Evolutionary conservation across 2,113 vertebrate genomes (phyloP).

Genomic region (Pelobates fuscus): DNA sequence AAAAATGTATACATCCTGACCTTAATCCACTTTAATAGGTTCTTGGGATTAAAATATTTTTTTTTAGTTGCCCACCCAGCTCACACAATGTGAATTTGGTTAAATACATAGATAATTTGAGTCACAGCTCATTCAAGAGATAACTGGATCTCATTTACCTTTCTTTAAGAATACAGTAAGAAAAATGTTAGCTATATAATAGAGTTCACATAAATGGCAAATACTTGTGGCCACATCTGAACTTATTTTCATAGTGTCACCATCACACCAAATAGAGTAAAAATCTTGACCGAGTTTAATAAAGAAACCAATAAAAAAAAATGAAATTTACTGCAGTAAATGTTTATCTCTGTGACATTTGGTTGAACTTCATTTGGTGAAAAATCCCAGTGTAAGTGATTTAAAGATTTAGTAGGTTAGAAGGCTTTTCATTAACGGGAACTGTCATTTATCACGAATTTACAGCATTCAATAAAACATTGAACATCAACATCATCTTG

Average conservation of each 20-base stretch:
- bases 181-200: background rate
- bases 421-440: conserved; percentile 6
- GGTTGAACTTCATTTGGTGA: background rate
- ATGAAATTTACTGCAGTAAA: conserved; percentile 11
- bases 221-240: background rate
- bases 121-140: no score
- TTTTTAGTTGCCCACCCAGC: no score
- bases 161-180: background rate
- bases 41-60: no score
- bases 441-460: no score
- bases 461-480: no score
- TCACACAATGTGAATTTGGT: no score
- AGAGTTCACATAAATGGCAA: conserved; percentile 13
- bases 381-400: conserved; percentile 7
- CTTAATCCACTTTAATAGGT: no score
- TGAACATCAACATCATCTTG: no score
- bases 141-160: no score
- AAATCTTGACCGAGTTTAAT: conserved; percentile 6
- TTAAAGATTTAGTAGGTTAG: conserved; percentile 7
- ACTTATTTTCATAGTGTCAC: conserved; percentile 14
- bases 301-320: conserved; percentile 7
- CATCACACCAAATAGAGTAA: conserved; percentile 8
- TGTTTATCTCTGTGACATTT: conserved; percentile 12
- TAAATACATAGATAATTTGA: no score
- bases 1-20: no score